Evolutionary conservation across 2,113 vertebrate species (phyloP).

Genomic region (Tragelaphus strepsiceros): DNA sequence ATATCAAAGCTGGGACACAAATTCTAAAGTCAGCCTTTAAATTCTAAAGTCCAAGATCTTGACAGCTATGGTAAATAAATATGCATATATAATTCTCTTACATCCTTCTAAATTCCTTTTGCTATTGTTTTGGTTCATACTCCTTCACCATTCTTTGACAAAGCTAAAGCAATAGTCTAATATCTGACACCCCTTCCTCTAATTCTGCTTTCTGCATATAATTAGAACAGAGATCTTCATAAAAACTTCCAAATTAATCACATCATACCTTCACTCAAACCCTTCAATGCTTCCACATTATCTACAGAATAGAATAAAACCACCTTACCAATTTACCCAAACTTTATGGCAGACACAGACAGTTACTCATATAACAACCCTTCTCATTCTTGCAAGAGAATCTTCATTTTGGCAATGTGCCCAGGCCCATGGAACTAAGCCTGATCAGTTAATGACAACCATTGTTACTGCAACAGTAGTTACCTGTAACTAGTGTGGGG

Average conservation of each 20-base stretch:
- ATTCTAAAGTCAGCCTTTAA: not conserved
- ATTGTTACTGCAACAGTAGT: rapidly evolving
- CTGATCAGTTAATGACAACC: not conserved
- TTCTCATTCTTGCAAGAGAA: rapidly evolving
- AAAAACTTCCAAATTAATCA: not conserved
- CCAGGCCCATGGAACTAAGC: not conserved
- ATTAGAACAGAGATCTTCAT: not conserved
- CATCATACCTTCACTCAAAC: not conserved
- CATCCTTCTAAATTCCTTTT: not conserved
- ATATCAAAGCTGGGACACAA: not conserved
- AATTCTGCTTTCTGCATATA: not conserved
- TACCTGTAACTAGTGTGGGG: no score
- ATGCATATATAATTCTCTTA: not conserved
- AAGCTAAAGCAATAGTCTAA: not conserved
- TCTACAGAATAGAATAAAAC: not conserved
- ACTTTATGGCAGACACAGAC: not conserved
- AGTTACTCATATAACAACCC: not conserved
- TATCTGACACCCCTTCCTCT: not conserved
- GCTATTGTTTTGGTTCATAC: not conserved
- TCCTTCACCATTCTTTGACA: not conserved
- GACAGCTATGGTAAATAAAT: not conserved
- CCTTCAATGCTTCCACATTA: not conserved
- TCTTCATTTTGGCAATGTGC: not conserved
- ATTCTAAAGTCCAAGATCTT: not conserved
- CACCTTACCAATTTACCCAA: not conserved